These are phyloP conservation scores for Pangasianodon hypophthalmus DNA, from an alignment of 2,113 vertebrate species.

Conservation along the genomic window DNA sequence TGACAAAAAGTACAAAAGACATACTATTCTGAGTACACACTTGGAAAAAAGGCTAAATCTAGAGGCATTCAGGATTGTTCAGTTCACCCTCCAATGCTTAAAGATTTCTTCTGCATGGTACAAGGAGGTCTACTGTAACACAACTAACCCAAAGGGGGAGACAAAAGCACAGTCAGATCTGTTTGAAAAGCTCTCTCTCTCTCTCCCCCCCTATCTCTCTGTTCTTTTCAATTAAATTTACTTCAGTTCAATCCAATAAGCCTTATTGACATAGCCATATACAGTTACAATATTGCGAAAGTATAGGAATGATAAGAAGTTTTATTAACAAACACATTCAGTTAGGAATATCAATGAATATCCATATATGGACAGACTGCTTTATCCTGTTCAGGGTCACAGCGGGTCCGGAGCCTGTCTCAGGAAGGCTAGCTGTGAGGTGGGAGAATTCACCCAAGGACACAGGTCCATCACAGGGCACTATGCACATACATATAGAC, in stretches of 20 bases:
- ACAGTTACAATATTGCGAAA: neutral
- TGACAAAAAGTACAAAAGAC: neutral
- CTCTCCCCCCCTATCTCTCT: neutral
- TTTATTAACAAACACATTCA: neutral
- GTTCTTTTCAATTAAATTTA: constrained; percentile 3
- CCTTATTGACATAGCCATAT: neutral
- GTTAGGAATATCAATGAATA: constrained; percentile 3
- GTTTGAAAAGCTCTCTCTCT: neutral
- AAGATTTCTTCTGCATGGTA: neutral
- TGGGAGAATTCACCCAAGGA: neutral
- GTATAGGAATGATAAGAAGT: neutral
- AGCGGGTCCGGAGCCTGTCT: neutral
- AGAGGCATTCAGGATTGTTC: neutral
- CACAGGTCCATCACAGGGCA: neutral
- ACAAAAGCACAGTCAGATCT: constrained; percentile 34
- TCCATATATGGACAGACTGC: too few species aligned
- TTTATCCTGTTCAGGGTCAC: neutral
- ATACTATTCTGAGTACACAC: neutral
- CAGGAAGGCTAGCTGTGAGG: neutral
- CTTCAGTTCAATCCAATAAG: constrained; percentile 5
- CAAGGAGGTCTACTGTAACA: neutral
- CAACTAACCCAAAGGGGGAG: constrained; percentile 42
- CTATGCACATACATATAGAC: neutral
- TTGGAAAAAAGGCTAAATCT: neutral
- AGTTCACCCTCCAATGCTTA: neutral